These are phyloP conservation scores for Leptoteleia sp. DNA, from an alignment of 1,140 invertebrate genomes.

Conservation along the genomic window DNA sequence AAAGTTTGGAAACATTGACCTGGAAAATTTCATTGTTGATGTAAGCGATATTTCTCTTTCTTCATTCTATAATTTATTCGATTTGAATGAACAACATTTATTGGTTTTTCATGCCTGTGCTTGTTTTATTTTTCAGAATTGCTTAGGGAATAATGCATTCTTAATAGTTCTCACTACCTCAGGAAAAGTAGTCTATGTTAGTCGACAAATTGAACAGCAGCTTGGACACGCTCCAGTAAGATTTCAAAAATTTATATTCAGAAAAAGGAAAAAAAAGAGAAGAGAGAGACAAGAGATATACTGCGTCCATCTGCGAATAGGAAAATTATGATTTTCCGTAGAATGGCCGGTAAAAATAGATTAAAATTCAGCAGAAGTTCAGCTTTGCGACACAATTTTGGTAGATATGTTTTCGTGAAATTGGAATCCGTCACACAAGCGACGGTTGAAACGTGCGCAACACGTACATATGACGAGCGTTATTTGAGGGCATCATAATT, in stretches of 20 bases:
- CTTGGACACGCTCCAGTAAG: constrained; percentile 92
- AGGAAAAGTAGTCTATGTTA: constrained; percentile 94
- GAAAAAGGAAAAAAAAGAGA: background rate
- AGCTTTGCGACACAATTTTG: constrained; percentile 19
- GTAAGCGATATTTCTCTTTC: constrained; percentile 66
- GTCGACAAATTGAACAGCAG: constrained; percentile 90
- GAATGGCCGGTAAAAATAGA: constrained; percentile 24
- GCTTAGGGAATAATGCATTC: constrained; percentile 85
- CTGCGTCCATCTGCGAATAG: no score
- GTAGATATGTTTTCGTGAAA: constrained; percentile 24
- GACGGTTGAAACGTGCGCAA: constrained; percentile 4
- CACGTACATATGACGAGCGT: constrained; percentile 5
- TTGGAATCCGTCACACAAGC: background rate
- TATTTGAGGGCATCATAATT: constrained; percentile 43
- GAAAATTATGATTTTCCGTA: no score
- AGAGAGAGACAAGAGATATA: no score
- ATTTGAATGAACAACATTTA: no score
- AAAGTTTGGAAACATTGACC: constrained; percentile 70
- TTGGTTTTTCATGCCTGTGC: background rate
- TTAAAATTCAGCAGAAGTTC: background rate
- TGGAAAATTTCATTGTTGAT: constrained; percentile 74
- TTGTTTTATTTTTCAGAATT: constrained; percentile 80
- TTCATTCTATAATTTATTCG: no score
- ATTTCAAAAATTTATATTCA: background rate
- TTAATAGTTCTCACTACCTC: constrained; percentile 89